Percentiles rank a stretch among this genome's conserved stretches.
phyloP scores from a whole-genome alignment of 2,797 vertebrate genomes.

The Heteromormyrus szaboi region DNA sequence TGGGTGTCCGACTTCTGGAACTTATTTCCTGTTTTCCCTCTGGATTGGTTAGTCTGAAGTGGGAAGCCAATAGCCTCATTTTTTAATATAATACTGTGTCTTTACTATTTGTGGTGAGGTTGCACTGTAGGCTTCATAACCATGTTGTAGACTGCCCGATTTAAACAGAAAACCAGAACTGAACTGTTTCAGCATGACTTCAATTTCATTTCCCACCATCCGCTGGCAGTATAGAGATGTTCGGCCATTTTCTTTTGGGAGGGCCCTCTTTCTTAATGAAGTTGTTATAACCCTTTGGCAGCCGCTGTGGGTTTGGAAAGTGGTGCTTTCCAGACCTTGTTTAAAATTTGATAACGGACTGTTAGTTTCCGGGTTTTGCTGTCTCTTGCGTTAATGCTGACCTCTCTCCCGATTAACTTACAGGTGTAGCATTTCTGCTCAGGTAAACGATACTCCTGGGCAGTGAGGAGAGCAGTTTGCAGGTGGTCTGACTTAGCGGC shows the following conservation, averaged over 20 bases:
- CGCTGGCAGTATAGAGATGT: neutral
- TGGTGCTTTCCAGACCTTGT: neutral
- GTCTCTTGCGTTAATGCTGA: neutral
- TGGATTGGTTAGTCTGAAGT: neutral
- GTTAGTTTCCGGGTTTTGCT: neutral
- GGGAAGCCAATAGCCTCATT: neutral
- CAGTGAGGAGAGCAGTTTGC: neutral
- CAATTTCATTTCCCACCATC: neutral
- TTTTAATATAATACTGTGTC: neutral
- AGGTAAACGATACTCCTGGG: constrained; percentile 10
- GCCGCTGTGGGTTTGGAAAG: neutral
- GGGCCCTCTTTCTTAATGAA: neutral
- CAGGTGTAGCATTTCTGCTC: constrained; percentile 21
- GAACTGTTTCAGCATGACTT: neutral
- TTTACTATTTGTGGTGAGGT: neutral
- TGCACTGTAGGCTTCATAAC: neutral
- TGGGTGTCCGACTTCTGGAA: neutral
- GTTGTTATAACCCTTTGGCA: neutral
- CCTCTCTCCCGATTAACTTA: constrained; percentile 18
- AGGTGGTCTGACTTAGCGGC: neutral
- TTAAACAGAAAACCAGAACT: neutral
- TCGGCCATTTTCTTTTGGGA: neutral
- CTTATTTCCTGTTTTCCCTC: neutral
- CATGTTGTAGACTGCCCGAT: neutral
- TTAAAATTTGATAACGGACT: neutral